These are phyloP conservation scores for Cecidostiba fungosa DNA, from an alignment of 2,888 invertebrate species.

Conservation along the genomic window DNA sequence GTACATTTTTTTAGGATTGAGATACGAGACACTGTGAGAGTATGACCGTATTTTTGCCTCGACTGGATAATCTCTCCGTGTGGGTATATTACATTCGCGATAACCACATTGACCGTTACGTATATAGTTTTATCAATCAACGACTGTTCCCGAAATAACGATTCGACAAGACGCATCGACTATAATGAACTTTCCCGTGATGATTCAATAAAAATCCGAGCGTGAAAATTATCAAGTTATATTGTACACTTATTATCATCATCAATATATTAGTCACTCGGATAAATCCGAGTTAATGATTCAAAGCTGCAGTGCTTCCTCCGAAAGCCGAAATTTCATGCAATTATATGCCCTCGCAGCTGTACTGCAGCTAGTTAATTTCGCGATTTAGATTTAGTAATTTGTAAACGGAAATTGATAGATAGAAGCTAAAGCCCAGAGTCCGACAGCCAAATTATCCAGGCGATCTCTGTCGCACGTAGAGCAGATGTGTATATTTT, in stretches of 20 bases:
- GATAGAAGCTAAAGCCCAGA: conserved; percentile 67
- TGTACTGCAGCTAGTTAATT: conserved; percentile 65
- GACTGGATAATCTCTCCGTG: background rate
- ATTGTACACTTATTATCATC: background rate
- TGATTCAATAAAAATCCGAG: background rate
- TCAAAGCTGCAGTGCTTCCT: background rate
- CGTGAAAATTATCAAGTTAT: background rate
- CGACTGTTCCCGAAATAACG: background rate
- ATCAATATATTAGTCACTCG: background rate
- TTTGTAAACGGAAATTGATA: conserved; percentile 78
- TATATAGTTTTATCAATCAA: background rate
- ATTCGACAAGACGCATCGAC: background rate
- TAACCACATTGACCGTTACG: too few species aligned
- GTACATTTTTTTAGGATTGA: background rate
- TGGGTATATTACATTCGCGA: too few species aligned
- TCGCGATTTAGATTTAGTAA: conserved; percentile 78
- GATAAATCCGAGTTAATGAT: background rate
- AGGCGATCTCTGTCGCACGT: conserved; percentile 40
- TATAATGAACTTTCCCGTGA: background rate
- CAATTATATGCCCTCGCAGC: background rate
- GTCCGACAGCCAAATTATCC: conserved; percentile 73
- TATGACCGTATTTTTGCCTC: background rate
- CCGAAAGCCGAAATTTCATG: background rate
- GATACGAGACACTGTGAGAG: background rate
- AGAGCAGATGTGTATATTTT: conserved; percentile 67